Evolutionary conservation across 2,797 vertebrate species (phyloP).

Genomic region (Microctenopoma lineatum): DNA sequence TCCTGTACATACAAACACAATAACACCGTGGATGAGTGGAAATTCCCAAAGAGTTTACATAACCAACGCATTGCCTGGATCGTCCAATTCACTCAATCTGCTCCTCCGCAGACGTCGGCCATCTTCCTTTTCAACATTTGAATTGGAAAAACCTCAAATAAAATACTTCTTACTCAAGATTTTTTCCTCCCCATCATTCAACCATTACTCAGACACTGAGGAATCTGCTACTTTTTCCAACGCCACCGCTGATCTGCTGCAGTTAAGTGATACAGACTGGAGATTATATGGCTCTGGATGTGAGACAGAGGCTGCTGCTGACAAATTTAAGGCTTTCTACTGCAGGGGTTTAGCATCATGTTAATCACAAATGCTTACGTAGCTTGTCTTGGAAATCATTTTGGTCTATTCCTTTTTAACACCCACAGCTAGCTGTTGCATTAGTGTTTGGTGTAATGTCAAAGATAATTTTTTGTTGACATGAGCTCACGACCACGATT

Average conservation of each 20-base stretch:
- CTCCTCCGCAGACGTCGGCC: slow-evolving; percentile 26
- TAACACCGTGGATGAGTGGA: slow-evolving; percentile 69
- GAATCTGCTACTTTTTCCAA: slow-evolving; percentile 69
- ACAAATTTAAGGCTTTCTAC: slow-evolving; percentile 37
- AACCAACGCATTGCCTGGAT: slow-evolving; percentile 48
- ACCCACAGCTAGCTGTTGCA: neutral
- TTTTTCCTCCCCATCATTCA: slow-evolving; percentile 27
- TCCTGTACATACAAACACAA: slow-evolving; percentile 79
- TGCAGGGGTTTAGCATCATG: neutral
- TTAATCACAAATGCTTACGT: neutral
- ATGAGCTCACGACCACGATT: neutral
- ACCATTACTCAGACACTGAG: slow-evolving; percentile 62
- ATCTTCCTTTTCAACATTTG: slow-evolving; percentile 52
- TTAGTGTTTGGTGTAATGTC: neutral
- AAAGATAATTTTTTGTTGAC: neutral
- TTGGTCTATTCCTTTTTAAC: neutral
- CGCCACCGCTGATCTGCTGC: slow-evolving; percentile 55
- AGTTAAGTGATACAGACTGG: slow-evolving; percentile 58
- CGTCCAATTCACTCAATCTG: slow-evolving; percentile 35
- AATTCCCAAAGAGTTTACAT: slow-evolving; percentile 64
- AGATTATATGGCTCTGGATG: slow-evolving; percentile 50
- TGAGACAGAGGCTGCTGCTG: slow-evolving; percentile 42
- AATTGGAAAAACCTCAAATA: slow-evolving; percentile 60
- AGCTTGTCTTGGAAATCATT: slow-evolving; percentile 5
- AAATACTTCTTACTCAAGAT: slow-evolving; percentile 26